phyloP scores from a whole-genome alignment of 2,113 vertebrate genomes.

The Podocnemis expansa region DNA sequence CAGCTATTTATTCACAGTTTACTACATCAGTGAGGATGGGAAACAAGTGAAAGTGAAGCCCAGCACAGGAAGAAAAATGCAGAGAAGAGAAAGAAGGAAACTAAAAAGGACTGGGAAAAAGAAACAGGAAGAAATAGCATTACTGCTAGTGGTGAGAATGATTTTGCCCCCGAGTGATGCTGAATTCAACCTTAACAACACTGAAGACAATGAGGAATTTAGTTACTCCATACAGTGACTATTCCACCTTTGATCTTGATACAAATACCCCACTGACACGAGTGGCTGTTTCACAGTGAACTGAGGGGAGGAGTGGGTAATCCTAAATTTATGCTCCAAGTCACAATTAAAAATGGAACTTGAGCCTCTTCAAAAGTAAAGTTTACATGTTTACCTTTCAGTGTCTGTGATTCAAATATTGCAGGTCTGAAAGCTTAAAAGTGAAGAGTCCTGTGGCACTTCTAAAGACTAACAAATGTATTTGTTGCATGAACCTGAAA shows the following conservation, averaged over 20 bases:
- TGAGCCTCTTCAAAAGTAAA: not conserved
- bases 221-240: not conserved
- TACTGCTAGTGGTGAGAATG: not conserved
- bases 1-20: not conserved
- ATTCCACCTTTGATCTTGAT: not conserved
- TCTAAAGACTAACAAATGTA: no score
- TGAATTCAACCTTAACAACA: not conserved
- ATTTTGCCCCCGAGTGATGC: not conserved
- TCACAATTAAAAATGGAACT: not conserved
- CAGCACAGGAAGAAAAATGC: not conserved
- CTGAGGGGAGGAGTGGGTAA: not conserved
- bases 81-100: not conserved
- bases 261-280: not conserved
- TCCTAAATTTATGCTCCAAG: not conserved
- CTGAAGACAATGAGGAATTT: not conserved
- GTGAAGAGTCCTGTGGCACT: not conserved
- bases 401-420: accelerated
- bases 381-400: not conserved
- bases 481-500: no score
- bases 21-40: not conserved
- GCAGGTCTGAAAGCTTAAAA: not conserved
- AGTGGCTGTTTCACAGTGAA: not conserved
- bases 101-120: not conserved
- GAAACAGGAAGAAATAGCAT: not conserved
- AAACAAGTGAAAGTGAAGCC: not conserved